Base-by-base conservation (phyloP, 2,888 invertebrate species). In the Phyto melanocephala region DNA sequence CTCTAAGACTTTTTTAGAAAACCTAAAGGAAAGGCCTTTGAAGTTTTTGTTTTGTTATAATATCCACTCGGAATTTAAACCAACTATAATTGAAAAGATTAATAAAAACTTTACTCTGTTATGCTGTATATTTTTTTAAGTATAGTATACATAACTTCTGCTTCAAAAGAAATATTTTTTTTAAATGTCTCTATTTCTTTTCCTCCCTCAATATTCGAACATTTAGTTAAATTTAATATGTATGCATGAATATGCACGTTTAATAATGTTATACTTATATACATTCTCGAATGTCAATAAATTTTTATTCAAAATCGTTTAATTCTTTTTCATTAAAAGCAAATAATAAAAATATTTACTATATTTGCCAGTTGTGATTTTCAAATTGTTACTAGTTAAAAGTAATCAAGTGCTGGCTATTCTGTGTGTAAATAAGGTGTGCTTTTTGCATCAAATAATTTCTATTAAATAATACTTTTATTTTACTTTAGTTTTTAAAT, bases 251-350 rank as follows among this genome's bases (percentile, higher is more conserved):
- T 35, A 10, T 35, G n/a, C n/a, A n/a, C n/a, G n/a, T n/a, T n/a
- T n/a, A n/a, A n/a, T n/a, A n/a, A 1, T 20, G 17, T 33, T 33
- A 15, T 11, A n/a, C 6, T 6, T 28, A 13, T 20, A 13, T 22
- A 58, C 47, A 71, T 50, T 72, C 50, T 72, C 71, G 50, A 71
- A 62, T 62, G 22, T 45, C 50, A 62, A 28, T 72, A 60, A 72
- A 50, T 72, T 2, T 40, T 52, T 52, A 45, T 56, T 68, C 20
- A 50, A 50, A 47, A 52, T 35, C 13, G 13, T 54, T 54, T 8
- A 35, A 13, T 6, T 37, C 11, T 50, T 40, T 72, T 8, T 40
- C 33, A 33, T 42, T 42, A 11, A 40, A 40, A 40, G 11, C 7
- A n/a, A 28, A 28, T 28, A 3, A 45, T 15, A 4, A 42, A 13